Base-by-base conservation (phyloP, 64 coral and sea anemone genomes). In the Pocillopora damicornis region DNA sequence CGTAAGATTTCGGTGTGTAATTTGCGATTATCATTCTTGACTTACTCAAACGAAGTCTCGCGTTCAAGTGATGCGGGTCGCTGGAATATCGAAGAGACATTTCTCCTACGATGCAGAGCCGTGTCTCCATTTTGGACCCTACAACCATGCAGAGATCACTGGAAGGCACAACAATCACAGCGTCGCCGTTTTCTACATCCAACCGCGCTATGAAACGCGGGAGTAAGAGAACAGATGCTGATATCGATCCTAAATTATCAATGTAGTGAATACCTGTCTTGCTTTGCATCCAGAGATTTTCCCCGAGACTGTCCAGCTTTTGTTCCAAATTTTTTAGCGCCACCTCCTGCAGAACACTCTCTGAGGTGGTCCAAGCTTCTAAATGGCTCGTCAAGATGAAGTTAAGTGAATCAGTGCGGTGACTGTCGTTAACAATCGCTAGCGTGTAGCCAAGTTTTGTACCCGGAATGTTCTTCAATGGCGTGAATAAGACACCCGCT, bases 91-190 rank as follows among this genome's bases (percentile, higher is more conserved):
- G 78, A 17, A 98, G 61, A 34, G 95, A 89, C 72, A 98, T 91
- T 65, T 98, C 95, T 0, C 91, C 91, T 15, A 98, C 93, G n/a
- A 93, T 93, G 35, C 91, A 98, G 26, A 98, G 80, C 35, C 89
- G 88, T 18, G 91, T 90, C 7, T 91, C 95, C 9, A 81, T 91
- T 76, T 93, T 91, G 22, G 95, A 82, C 37, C 86, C 88, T 0
- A 61, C 91, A 10, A 98, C 85, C 91, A 98, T 93, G 74, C 91
- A 93, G 13, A 98, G 77, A 76, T 93, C 95, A 34, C 88, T 81
- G 7, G 91, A 75, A 2, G 95, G 95, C 1, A 79, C n/a, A 3
- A 93, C 76, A 0, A 93, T 58, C 9, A 93, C 91, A 5, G 63
- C 73, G 18, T 98, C 91, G 13, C 95, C 95, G 12, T 42, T 84